phyloP scores from a whole-genome alignment of 2,113 vertebrate species.

The Catharus minimus region DNA sequence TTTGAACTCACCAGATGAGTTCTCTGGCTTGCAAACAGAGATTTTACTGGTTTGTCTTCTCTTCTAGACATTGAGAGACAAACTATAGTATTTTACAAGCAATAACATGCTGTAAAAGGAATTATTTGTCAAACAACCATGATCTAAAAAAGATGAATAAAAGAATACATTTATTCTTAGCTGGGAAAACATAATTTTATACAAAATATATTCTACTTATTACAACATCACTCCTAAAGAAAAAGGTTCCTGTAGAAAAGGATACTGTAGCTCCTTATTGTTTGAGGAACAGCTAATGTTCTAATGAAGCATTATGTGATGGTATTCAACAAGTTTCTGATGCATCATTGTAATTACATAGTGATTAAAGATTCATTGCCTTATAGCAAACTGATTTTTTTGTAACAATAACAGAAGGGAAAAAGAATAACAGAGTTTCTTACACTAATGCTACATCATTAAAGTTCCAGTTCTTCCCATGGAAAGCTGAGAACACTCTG shows the following conservation, averaged over 20 bases:
- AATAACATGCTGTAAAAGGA: background rate
- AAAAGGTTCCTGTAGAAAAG: background rate
- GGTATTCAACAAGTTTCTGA: background rate
- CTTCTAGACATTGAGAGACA: background rate
- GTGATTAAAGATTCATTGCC: background rate
- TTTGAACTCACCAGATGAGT: background rate
- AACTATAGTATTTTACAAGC: background rate
- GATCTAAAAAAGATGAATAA: background rate
- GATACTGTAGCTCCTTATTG: background rate
- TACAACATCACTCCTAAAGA: background rate
- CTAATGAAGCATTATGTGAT: background rate
- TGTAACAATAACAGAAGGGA: background rate
- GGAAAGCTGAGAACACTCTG: background rate
- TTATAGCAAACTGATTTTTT: background rate
- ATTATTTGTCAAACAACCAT: background rate
- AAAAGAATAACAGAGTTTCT: background rate
- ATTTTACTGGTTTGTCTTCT: background rate
- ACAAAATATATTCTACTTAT: background rate
- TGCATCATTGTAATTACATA: background rate
- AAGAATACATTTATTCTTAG: background rate
- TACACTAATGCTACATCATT: background rate
- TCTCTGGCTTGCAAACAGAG: background rate
- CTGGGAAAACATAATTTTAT: rapidly evolving
- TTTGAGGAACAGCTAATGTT: background rate
- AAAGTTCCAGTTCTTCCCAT: background rate